A percentile compares a stretch with the other conserved stretches of the same genome.
Conservation (phyloP, 2,888 invertebrate genomes). For the Sinohyriopsis cumingii region DNA sequence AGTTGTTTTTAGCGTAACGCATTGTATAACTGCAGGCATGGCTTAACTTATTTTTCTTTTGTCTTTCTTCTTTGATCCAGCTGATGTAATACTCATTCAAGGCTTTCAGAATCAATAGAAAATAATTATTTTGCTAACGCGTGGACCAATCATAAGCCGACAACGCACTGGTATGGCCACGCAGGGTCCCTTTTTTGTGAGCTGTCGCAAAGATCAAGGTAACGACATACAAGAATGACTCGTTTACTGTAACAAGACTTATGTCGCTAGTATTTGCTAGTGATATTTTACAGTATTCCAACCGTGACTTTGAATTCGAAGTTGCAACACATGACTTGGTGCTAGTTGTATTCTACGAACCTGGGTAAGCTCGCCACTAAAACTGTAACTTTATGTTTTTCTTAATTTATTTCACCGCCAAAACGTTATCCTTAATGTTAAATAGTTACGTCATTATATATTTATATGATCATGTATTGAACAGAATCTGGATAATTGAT, state of each 20-base stretch:
- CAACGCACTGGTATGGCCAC: slow-evolving; percentile 55
- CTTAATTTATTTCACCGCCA: not conserved
- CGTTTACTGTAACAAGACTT: slow-evolving; percentile 16
- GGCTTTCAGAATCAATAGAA: not conserved
- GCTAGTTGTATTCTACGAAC: slow-evolving; percentile 75
- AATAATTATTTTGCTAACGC: slow-evolving; percentile 5
- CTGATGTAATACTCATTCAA: too few species aligned
- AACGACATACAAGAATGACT: slow-evolving; percentile 18
- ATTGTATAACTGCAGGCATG: too few species aligned
- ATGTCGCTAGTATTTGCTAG: slow-evolving; percentile 58
- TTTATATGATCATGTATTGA: too few species aligned
- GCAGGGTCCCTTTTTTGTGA: slow-evolving; percentile 22
- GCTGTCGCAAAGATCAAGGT: slow-evolving; percentile 2
- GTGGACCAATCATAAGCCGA: slow-evolving; percentile 67
- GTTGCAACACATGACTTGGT: slow-evolving; percentile 70
- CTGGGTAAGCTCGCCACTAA: slow-evolving; percentile 71
- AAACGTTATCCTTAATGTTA: not conserved
- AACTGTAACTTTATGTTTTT: not conserved
- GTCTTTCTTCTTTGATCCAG: too few species aligned
- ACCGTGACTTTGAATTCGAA: slow-evolving; percentile 69
- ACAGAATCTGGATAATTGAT: too few species aligned
- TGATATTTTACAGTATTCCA: slow-evolving; percentile 73
- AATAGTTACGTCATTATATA: not conserved
- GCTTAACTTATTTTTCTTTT: too few species aligned
- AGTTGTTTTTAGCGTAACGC: too few species aligned